phyloP scores from a whole-genome alignment of 2,888 invertebrate genomes.

The Phrixothrix hirtus region DNA sequence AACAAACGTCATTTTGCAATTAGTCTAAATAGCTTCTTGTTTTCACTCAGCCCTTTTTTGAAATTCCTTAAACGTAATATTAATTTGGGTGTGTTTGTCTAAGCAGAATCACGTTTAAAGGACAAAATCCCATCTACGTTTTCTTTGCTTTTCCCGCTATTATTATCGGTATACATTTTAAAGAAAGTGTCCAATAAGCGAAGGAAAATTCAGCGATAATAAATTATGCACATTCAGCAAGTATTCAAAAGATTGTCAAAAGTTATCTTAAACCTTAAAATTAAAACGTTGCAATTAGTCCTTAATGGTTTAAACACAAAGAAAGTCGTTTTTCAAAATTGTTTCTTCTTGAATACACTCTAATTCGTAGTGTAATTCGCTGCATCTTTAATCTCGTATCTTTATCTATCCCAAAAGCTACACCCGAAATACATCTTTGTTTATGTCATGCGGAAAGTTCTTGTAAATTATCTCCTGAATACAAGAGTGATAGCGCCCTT shows the following conservation, averaged over 20 bases:
- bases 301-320: constrained; percentile 55
- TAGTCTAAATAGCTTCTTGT: too few species aligned
- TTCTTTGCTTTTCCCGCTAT: constrained; percentile 20
- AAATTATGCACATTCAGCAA: constrained; percentile 32
- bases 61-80: constrained; percentile 14
- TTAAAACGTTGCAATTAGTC: constrained; percentile 57
- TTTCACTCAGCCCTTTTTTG: constrained; percentile 15
- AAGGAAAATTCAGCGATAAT: constrained; percentile 28
- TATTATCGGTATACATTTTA: constrained; percentile 22
- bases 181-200: constrained; percentile 25
- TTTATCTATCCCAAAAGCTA: constrained; percentile 26
- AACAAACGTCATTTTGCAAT: too few species aligned
- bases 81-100: constrained; percentile 23
- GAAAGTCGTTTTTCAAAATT: constrained; percentile 58
- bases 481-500: constrained; percentile 52
- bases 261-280: constrained; percentile 52
- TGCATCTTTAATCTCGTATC: constrained; percentile 25
- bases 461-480: constrained; percentile 50
- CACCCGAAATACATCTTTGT: constrained; percentile 22
- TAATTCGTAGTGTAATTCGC: constrained; percentile 32
- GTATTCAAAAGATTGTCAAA: constrained; percentile 52
- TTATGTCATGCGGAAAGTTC: constrained; percentile 31
- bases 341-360: constrained; percentile 54
- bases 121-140: constrained; percentile 10
- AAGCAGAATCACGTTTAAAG: constrained; percentile 22